Evolutionary conservation across 2,888 invertebrate species (phyloP).

Genomic region (Pterostichus niger): DNA sequence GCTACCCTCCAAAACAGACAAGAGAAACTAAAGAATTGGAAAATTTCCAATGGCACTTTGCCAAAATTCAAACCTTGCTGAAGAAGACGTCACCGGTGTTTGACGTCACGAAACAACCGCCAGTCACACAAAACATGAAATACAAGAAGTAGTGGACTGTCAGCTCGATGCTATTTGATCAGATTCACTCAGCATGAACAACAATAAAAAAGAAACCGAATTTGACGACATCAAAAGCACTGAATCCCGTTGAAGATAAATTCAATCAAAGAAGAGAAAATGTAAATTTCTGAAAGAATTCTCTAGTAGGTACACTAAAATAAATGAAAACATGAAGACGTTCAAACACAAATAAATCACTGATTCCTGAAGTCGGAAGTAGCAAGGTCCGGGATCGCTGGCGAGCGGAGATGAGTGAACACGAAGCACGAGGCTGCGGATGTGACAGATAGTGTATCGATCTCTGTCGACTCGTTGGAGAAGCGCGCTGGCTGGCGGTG

Average conservation of each 20-base stretch:
- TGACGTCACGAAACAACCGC: slow-evolving; percentile 27
- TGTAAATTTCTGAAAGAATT: not conserved
- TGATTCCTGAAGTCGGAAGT: slow-evolving; percentile 16
- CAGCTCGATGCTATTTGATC: not conserved
- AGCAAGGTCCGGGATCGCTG: not conserved
- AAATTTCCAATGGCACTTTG: slow-evolving; percentile 19
- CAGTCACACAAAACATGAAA: slow-evolving; percentile 5
- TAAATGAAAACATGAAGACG: not conserved
- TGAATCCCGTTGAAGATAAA: not conserved
- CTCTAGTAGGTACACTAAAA: slow-evolving; percentile 7
- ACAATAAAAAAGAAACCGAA: slow-evolving; percentile 18
- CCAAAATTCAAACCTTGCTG: slow-evolving; percentile 46
- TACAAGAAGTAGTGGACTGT: slow-evolving; percentile 14
- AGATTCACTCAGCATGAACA: not conserved
- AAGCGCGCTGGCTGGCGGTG: not conserved
- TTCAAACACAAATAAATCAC: not conserved
- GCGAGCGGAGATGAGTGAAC: slow-evolving; percentile 3
- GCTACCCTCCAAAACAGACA: not conserved
- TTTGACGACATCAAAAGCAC: slow-evolving; percentile 17
- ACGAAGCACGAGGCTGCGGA: slow-evolving; percentile 19
- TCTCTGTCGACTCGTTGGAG: not conserved
- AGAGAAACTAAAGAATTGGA: slow-evolving; percentile 14
- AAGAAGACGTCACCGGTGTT: slow-evolving; percentile 8
- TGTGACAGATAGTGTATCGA: slow-evolving; percentile 29
- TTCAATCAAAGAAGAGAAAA: slow-evolving; percentile 7